These are phyloP conservation scores for Acronicta leporina DNA, from an alignment of 2,888 invertebrate species.

Conservation along the genomic window DNA sequence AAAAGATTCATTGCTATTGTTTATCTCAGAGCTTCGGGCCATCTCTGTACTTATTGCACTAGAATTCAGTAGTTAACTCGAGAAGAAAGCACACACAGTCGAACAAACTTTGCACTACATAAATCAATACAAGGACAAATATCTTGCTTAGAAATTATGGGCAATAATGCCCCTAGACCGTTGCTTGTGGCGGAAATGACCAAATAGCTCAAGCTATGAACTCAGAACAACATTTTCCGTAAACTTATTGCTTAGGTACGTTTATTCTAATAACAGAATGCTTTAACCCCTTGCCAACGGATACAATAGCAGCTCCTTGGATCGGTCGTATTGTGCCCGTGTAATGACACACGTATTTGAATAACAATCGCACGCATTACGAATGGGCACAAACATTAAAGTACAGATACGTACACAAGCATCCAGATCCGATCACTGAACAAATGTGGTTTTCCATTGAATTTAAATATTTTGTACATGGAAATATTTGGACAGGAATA, in stretches of 20 bases:
- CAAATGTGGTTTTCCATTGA: background rate
- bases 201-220: background rate
- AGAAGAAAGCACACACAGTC: too few relatives aligned
- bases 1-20: too few relatives aligned
- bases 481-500: background rate
- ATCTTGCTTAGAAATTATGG: too few relatives aligned
- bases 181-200: too few relatives aligned
- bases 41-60: too few relatives aligned
- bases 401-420: constrained; percentile 21
- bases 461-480: constrained; percentile 7
- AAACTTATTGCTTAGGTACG: background rate
- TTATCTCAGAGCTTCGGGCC: too few relatives aligned
- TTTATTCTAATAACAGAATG: constrained; percentile 23
- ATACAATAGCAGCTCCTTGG: constrained; percentile 25
- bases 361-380: constrained; percentile 50
- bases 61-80: too few relatives aligned
- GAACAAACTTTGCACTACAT: too few relatives aligned
- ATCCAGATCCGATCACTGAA: constrained; percentile 3
- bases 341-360: constrained; percentile 52
- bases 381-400: constrained; percentile 46
- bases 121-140: too few relatives aligned
- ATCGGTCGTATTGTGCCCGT: constrained; percentile 30
- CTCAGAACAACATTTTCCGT: background rate
- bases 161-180: too few relatives aligned
- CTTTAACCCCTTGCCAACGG: constrained; percentile 12